These are phyloP conservation scores for Drosophila bipectinata DNA, from an alignment of 1,140 invertebrate species.

Conservation along the genomic window DNA sequence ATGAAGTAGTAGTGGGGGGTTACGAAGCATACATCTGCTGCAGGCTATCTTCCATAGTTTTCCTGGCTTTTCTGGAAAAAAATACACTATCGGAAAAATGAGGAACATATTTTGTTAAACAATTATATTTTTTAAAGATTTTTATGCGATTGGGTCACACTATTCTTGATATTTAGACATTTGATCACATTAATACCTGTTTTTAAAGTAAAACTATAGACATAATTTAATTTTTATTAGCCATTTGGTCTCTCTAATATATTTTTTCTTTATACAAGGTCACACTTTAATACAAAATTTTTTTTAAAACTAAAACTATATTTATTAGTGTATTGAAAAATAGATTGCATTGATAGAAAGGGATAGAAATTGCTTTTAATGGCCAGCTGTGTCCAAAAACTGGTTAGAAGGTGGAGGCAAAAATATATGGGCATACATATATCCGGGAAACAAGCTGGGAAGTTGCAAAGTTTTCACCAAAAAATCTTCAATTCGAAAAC, in stretches of 20 bases:
- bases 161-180: too few species aligned
- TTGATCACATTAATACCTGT: background rate
- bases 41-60: constrained; percentile 58
- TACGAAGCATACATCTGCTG: constrained; percentile 29
- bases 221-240: too few species aligned
- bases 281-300: background rate
- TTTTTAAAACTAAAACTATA: background rate
- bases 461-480: constrained; percentile 30
- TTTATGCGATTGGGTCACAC: too few species aligned
- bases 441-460: constrained; percentile 35
- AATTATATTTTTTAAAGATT: background rate
- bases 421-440: background rate
- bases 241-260: too few species aligned
- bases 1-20: background rate
- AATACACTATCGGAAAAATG: constrained; percentile 10
- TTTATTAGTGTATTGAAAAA: background rate
- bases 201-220: background rate
- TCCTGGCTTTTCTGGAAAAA: constrained; percentile 29
- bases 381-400: constrained; percentile 39
- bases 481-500: constrained; percentile 39
- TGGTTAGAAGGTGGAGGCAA: background rate
- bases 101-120: background rate
- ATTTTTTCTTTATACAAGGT: background rate
- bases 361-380: constrained; percentile 32
- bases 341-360: background rate